Conservation (phyloP, 1,140 invertebrate species). For the Neodiprion virginianus region DNA sequence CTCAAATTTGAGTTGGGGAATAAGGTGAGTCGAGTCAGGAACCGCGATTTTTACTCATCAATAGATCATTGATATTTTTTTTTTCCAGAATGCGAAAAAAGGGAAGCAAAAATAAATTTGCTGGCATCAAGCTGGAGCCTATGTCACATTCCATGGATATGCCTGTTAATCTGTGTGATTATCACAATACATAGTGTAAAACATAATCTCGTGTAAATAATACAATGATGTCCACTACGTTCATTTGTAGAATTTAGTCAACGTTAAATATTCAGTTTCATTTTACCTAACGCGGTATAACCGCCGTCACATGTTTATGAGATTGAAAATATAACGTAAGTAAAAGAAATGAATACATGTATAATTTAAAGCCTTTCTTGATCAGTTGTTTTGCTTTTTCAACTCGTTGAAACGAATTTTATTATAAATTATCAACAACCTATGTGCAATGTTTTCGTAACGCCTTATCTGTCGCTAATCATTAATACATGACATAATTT, state of each 20-base stretch:
- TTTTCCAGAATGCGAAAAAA: constrained; percentile 56
- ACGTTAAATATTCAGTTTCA: constrained; percentile 12
- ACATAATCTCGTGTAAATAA: constrained; percentile 52
- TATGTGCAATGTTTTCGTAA: no score
- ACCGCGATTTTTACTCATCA: background rate
- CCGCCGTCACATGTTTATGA: no score
- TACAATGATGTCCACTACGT: constrained; percentile 36
- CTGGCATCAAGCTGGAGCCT: constrained; percentile 36
- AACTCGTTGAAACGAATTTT: no score
- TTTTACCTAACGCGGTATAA: constrained; percentile 26
- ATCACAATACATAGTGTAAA: constrained; percentile 44
- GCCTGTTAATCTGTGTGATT: constrained; percentile 25
- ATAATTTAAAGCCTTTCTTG: no score
- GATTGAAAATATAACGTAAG: no score
- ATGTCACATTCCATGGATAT: constrained; percentile 48
- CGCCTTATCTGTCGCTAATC: background rate
- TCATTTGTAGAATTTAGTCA: constrained; percentile 11
- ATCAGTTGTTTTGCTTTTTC: background rate
- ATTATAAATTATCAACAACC: no score
- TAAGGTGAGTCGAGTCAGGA: constrained; percentile 51
- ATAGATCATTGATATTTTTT: constrained; percentile 14
- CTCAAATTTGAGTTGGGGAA: constrained; percentile 63
- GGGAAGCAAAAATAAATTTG: constrained; percentile 51
- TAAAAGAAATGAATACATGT: no score
- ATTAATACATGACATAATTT: background rate